Base-by-base conservation (phyloP, 2,113 vertebrate genomes). In the Acrocephalus arundinaceus region DNA sequence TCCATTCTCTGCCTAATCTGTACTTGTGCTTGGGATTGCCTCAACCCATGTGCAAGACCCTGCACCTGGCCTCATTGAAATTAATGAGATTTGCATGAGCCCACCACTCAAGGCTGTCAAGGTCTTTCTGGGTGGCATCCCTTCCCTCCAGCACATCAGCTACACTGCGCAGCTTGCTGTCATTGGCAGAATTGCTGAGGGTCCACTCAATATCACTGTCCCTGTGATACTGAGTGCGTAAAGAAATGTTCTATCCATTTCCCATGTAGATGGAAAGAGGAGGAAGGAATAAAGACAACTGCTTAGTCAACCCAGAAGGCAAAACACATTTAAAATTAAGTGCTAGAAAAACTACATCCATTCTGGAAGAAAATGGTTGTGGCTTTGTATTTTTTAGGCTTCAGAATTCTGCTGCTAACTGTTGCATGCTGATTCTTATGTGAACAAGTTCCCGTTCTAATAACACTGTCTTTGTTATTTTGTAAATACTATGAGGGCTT, bases 121-220 rank as follows among this genome's bases (percentile, higher is more conserved):
- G 83, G 31, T 59, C 25, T 8, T 43, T 25, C 52, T 43, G 45
- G 20, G 61, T 16, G 51, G 20, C 17, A 24, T 35, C 2, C 7
- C 30, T 28, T 67, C 51, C 35, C 7, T 51, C 45, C 83, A 49
- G 20, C 0, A 0, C 21, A 24, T 25, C 1, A 1, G 5, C 13
- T 13, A 8, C 35, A 9, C 20, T 67, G 25, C 35, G 21, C 16
- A 51, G 13, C 20, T 58, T 48, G 20, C 3, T 41, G 61, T 25
- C 43, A 25, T 13, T 5, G 6, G 25, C 45, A 58, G 22, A 58
- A 13, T 31, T 59, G 31, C 35, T 51, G 52, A 51, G 17, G 45
- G 31, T 31, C 62, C 15, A 4, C 41, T 74, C 49, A 39, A 46
- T 14, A 6, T 27, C 25, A 13, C 25, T 18, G 31, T 41, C 10